Evolutionary conservation across 1,140 invertebrate genomes (phyloP).

Genomic region (Onthophagus taurus): DNA sequence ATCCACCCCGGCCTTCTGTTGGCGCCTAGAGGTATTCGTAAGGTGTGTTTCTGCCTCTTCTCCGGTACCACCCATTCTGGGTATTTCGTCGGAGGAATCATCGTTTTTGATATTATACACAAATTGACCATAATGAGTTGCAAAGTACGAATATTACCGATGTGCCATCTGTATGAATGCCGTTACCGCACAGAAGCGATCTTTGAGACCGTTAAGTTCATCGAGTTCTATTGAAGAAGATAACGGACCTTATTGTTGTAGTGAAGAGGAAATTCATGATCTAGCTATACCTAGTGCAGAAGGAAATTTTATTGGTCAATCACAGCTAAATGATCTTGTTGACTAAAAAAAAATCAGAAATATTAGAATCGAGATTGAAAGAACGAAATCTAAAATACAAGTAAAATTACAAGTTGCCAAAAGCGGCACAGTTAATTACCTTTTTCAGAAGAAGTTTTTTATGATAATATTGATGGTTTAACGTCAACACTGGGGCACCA

Average conservation of each 20-base stretch:
- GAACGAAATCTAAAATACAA: neutral
- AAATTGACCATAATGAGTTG: no score
- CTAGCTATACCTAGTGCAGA: conserved; percentile 1
- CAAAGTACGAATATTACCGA: no score
- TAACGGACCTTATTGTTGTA: neutral
- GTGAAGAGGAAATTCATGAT: neutral
- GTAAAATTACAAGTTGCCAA: conserved; percentile 1
- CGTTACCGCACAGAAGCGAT: no score
- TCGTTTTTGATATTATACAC: no score
- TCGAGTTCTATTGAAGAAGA: conserved; percentile 5
- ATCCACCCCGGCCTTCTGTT: no score
- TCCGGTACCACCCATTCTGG: no score
- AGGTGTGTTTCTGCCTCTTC: no score
- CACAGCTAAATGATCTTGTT: neutral
- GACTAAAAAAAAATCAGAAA: conserved; percentile 9
- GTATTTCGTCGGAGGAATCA: no score
- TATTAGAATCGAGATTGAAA: conserved; percentile 7
- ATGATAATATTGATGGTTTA: conserved; percentile 2
- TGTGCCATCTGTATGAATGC: conserved; percentile 5
- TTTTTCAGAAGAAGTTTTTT: neutral
- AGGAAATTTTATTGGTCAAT: neutral
- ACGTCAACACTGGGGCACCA: neutral
- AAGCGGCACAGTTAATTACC: conserved; percentile 5
- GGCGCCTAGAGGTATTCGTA: no score
- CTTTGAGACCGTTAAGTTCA: neutral